Base-by-base conservation (phyloP, 2,888 invertebrate genomes). In the Chrysolina americana region DNA sequence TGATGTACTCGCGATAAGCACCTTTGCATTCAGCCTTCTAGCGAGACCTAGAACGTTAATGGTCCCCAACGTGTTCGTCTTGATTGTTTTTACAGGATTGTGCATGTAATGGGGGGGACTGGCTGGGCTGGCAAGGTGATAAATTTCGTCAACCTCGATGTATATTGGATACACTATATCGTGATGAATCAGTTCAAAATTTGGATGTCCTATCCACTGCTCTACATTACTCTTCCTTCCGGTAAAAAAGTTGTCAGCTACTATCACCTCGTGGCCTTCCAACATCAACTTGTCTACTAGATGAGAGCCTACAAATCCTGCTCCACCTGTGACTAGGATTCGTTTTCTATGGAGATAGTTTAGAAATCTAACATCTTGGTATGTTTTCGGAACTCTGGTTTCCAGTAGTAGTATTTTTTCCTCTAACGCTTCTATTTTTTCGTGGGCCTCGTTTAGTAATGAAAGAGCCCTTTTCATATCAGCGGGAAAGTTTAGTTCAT, bases 61-160 rank as follows among this genome's bases (percentile, higher is more conserved):
- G 41, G 97, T 97, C 69, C 96, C 99, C 86, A 99, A 91, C 0
- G 99, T 98, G 88, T 99, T 99, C 0, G 99, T 99, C 89, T 99
- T 99, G 80, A 99, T 96, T 17, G 99, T 99, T 89, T 99, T 99
- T 3, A 99, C 98, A 41, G 99, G 99, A 90, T 99, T 99, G 86
- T 96, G 95, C 99, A 99, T 99, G 87, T 99, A 99, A 89, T 99
- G 99, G 0, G 98, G 98, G 23, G 99, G 99, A 81, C 98, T 98
- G 1, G 99, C 99, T 11, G 99, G 99, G 86, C 98, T 98, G 19
- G 99, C 99, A 85, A 99, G 90, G 87, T 99, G 99, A 88, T 99
- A 99, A 85, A 99, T 98, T 90, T 99, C 95, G 88, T 96, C 95
- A 69, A 98, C 98, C 92, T 99, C 99, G 78, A 99, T 94, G 88